These are phyloP conservation scores for Burhinus bistriatus DNA, from an alignment of 2,113 vertebrate species.

Conservation along the genomic window DNA sequence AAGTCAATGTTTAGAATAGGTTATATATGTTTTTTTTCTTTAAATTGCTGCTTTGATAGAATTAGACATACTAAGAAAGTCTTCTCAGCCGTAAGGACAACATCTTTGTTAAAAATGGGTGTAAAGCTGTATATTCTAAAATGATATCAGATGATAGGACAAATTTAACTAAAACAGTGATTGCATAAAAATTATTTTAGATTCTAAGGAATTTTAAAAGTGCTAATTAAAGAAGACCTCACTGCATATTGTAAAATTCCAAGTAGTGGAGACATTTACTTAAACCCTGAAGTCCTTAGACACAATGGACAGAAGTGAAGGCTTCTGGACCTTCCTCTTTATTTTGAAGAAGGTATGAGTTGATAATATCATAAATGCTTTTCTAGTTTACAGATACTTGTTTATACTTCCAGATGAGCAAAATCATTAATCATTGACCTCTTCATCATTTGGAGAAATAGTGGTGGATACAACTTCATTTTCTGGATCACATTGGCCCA, in stretches of 20 bases:
- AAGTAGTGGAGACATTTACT: neutral
- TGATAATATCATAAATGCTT: neutral
- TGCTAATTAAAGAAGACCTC: neutral
- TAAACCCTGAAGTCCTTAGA: neutral
- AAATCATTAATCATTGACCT: neutral
- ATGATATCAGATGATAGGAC: neutral
- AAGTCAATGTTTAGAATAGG: neutral
- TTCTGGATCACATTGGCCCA: neutral
- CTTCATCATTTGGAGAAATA: neutral
- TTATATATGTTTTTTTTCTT: no score
- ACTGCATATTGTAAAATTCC: neutral
- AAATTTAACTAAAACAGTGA: neutral
- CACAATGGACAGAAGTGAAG: neutral
- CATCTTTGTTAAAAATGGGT: neutral
- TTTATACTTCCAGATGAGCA: neutral
- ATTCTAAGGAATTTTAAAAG: neutral
- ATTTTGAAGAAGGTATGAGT: neutral
- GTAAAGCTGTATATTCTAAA: neutral
- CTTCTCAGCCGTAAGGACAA: no score
- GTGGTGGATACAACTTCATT: accelerated
- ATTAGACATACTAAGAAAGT: no score
- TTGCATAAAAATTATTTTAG: neutral
- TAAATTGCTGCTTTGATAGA: no score
- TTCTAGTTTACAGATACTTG: neutral
- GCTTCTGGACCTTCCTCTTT: neutral